Conservation (phyloP, 2,797 vertebrate genomes). For the Pseudomugil gertrudae region DNA sequence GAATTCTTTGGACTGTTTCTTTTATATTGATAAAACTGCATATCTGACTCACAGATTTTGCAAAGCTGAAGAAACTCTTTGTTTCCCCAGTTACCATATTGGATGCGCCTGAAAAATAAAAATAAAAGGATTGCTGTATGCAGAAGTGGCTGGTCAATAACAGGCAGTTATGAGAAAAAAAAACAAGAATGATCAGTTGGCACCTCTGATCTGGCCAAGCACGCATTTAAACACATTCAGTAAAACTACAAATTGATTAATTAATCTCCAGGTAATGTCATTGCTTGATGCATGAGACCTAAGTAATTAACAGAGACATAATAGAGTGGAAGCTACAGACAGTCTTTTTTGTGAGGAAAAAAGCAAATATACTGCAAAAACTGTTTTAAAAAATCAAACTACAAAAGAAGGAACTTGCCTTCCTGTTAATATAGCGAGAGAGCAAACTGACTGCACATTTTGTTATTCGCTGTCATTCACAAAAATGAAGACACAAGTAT, state of each 20-base stretch:
- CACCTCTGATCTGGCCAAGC: slow-evolving; percentile 52
- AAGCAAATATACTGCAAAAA: background rate
- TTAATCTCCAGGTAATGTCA: slow-evolving; percentile 41
- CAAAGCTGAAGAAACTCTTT: slow-evolving; percentile 99
- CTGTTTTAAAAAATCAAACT: background rate
- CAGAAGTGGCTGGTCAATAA: slow-evolving; percentile 51
- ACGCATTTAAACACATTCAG: slow-evolving; percentile 45
- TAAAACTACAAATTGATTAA: slow-evolving; percentile 40
- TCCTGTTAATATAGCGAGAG: background rate
- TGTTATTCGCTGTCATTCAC: background rate
- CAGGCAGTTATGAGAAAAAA: slow-evolving; percentile 32
- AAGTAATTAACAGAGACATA: slow-evolving; percentile 45
- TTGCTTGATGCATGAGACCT: slow-evolving; percentile 41
- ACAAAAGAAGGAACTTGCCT: background rate
- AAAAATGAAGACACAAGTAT: background rate
- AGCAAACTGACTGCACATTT: background rate
- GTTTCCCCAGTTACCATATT: slow-evolving; percentile 99
- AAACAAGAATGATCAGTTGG: slow-evolving; percentile 27
- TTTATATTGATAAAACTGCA: slow-evolving; percentile 46
- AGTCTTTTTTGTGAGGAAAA: slow-evolving; percentile 23
- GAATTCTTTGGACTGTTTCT: slow-evolving; percentile 31
- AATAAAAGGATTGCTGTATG: slow-evolving; percentile 65
- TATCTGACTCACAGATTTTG: slow-evolving; percentile 93
- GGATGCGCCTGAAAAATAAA: slow-evolving; percentile 91
- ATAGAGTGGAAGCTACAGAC: slow-evolving; percentile 23